phyloP scores from a whole-genome alignment of 1,140 invertebrate genomes.

The Monochamus saltuarius region DNA sequence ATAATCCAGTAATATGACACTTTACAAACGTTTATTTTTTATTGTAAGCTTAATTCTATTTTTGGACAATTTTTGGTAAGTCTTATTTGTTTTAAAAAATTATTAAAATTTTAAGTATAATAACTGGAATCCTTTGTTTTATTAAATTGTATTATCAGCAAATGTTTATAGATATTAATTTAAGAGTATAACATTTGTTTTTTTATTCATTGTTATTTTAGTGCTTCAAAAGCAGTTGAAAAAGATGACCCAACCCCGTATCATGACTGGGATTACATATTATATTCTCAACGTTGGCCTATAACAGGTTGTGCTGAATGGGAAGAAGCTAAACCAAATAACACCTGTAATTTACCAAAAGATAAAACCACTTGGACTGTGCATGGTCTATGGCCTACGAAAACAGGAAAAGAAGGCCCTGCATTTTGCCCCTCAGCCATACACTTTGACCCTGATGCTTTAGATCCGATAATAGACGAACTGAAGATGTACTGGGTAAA shows the following conservation, averaged over 20 bases:
- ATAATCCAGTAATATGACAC: too few species aligned
- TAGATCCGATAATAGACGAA: slow-evolving; percentile 61
- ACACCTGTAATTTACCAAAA: slow-evolving; percentile 66
- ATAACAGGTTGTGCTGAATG: slow-evolving; percentile 72
- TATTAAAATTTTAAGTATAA: too few species aligned
- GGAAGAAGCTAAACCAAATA: slow-evolving; percentile 59
- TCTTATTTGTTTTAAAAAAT: too few species aligned
- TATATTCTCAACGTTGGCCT: slow-evolving; percentile 82
- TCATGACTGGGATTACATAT: slow-evolving; percentile 69
- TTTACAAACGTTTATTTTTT: too few species aligned
- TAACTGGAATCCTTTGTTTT: too few species aligned
- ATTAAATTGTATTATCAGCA: too few species aligned
- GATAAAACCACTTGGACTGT: slow-evolving; percentile 70
- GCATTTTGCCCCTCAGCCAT: slow-evolving; percentile 67
- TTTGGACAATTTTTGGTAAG: too few species aligned
- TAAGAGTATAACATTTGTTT: too few species aligned
- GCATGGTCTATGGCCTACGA: slow-evolving; percentile 82
- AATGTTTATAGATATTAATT: too few species aligned
- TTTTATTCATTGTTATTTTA: too few species aligned
- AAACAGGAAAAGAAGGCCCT: slow-evolving; percentile 64
- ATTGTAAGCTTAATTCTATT: too few species aligned
- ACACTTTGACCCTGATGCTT: slow-evolving; percentile 61
- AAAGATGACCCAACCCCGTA: slow-evolving; percentile 27
- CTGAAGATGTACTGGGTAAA: slow-evolving; percentile 73
- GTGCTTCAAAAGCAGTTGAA: not conserved